These are phyloP conservation scores for Nyctalus aviator DNA, from an alignment of 2,797 vertebrate species.

Conservation along the genomic window DNA sequence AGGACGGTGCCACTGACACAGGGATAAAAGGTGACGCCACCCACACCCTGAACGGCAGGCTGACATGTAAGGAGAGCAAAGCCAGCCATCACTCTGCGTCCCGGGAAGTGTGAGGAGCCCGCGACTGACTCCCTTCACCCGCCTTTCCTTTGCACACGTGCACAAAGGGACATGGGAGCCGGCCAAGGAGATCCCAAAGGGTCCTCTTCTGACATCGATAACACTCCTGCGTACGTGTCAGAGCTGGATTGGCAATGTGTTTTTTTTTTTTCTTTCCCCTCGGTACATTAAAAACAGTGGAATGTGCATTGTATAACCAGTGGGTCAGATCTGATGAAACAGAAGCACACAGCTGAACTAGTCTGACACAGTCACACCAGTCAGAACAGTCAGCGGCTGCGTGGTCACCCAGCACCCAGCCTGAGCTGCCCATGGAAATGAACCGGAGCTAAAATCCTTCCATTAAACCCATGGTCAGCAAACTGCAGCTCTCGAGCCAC, in stretches of 20 bases:
- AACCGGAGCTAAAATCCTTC: no score
- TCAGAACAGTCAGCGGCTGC: accelerated
- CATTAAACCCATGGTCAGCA: no score
- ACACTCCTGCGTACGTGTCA: no score
- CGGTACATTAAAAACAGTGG: not conserved
- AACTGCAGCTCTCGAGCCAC: no score
- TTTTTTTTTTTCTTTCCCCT: no score
- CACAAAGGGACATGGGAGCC: not conserved
- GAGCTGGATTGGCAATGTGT: not conserved
- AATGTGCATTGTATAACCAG: no score
- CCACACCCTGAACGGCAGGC: not conserved
- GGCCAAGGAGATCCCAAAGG: not conserved
- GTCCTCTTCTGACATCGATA: not conserved
- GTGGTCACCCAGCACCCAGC: accelerated
- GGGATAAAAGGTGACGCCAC: not conserved
- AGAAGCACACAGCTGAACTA: not conserved
- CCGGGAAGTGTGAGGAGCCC: not conserved
- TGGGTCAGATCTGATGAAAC: not conserved
- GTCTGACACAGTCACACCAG: not conserved
- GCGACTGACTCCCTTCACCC: accelerated
- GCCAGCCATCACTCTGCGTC: not conserved
- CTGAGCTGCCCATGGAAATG: accelerated
- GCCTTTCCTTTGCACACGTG: not conserved
- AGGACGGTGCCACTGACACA: accelerated
- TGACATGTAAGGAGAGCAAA: not conserved